Percentiles rank a stretch among this genome's conserved stretches.
Evolutionary conservation across 2,797 vertebrate genomes (phyloP).

Genomic region (Trichosurus vulpecula): DNA sequence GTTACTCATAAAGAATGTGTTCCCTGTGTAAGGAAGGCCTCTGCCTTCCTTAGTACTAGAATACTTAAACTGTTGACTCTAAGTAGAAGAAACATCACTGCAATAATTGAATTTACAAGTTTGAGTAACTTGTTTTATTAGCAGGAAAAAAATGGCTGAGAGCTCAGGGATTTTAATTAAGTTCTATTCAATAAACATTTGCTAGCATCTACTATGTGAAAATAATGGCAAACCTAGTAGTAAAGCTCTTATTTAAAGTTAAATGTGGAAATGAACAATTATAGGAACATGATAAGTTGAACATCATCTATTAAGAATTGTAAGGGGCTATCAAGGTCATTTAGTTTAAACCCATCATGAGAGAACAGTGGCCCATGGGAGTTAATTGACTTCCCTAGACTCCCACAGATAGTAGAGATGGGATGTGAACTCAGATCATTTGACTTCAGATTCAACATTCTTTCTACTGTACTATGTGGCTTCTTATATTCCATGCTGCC

Average conservation of each 20-base stretch:
- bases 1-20: neutral
- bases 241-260: neutral
- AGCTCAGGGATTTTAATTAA: neutral
- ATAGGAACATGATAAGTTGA: neutral
- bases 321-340: neutral
- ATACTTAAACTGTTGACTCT: neutral
- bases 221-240: neutral
- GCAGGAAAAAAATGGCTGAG: neutral
- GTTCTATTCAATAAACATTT: neutral
- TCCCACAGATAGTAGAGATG: neutral
- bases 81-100: neutral
- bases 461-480: neutral
- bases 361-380: neutral
- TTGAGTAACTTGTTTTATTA: neutral
- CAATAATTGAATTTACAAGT: neutral
- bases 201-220: neutral
- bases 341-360: neutral
- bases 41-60: neutral
- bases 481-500: neutral
- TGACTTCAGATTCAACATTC: neutral
- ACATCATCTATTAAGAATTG: neutral
- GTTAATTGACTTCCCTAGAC: neutral
- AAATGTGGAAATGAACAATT: neutral
- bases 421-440: neutral
- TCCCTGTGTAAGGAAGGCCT: neutral